phyloP scores from a whole-genome alignment of 2,888 invertebrate genomes.

The Marronus borbonicus region DNA sequence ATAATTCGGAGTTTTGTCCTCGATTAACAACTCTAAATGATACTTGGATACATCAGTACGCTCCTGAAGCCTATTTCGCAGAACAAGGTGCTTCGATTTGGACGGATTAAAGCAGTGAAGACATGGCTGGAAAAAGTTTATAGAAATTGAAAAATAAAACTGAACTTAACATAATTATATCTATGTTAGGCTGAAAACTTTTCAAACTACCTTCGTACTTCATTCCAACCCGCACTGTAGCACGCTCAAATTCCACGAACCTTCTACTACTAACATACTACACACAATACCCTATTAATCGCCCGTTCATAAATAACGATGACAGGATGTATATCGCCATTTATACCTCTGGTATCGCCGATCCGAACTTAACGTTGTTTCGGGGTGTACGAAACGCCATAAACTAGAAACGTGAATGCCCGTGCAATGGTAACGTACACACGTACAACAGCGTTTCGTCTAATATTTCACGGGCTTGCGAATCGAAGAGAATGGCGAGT shows the following conservation, averaged over 20 bases:
- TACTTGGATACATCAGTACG: too few relatives aligned
- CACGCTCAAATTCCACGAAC: neutral
- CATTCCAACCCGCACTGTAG: neutral
- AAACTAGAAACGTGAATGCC: neutral
- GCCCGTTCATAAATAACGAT: conserved; percentile 2
- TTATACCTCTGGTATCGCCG: neutral
- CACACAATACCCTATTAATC: conserved; percentile 9
- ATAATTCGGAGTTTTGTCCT: too few relatives aligned
- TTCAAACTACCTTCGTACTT: neutral
- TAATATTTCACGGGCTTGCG: neutral
- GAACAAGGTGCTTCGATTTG: too few relatives aligned
- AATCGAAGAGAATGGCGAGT: neutral
- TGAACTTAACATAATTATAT: too few relatives aligned
- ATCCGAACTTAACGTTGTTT: neutral
- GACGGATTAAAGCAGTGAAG: too few relatives aligned
- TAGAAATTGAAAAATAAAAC: too few relatives aligned
- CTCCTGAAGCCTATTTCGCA: too few relatives aligned
- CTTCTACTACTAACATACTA: too few relatives aligned
- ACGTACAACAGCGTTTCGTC: neutral
- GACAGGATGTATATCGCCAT: conserved; percentile 16
- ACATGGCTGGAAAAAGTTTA: too few relatives aligned
- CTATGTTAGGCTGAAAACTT: too few relatives aligned
- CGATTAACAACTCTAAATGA: too few relatives aligned
- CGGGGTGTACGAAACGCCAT: neutral
- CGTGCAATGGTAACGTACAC: too few relatives aligned